Base-by-base conservation (phyloP, 2,113 vertebrate genomes). In the Probosciger aterrimus region DNA sequence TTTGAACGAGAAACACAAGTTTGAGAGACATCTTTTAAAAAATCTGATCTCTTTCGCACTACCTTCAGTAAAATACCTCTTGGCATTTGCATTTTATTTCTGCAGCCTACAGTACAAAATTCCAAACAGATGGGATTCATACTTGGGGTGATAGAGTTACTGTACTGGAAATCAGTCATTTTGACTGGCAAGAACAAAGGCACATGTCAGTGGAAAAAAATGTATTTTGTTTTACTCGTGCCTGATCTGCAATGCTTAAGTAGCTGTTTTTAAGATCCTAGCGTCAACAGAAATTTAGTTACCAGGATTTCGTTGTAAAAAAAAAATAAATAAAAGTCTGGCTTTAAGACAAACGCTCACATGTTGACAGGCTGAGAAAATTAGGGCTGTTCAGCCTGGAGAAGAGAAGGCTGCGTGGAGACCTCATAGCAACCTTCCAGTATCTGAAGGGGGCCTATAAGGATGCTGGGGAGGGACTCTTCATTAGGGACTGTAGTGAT, bases 71-170 rank as follows among this genome's bases (percentile, higher is more conserved):
- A 89, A 90, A 15, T 33, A 43, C 14, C 65, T 82, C 33, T 39
- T 73, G 31, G 25, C 31, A 3, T 88, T 76, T 91, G 13, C 44
- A 18, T 90, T 80, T 78, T 59, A 44, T 24, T 86, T 86, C 75
- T 93, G 27, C 22, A 83, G 39, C 65, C 47, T 82, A 31, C 35
- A 79, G 47, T 64, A 47, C 39, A 92, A 90, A 95, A 94, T 95
- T 92, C 63, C 59, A 90, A 95, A 84, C 87, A 95, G 90, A 94
- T 95, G 95, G 60, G 49, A 76, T 82, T 94, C 67, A 90, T 50
- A 37, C 59, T 88, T 94, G 27, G 57, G 53, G 44, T 85, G 46
- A 62, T 87, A 91, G 39, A 88, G 59, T 97, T 93, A 78, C 62
- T 81, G 33, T 69, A 24, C 53, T 92, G 57, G 75, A 68, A 95